Conservation (phyloP, 2,888 invertebrate species). For the Trichopoda pennipes region DNA sequence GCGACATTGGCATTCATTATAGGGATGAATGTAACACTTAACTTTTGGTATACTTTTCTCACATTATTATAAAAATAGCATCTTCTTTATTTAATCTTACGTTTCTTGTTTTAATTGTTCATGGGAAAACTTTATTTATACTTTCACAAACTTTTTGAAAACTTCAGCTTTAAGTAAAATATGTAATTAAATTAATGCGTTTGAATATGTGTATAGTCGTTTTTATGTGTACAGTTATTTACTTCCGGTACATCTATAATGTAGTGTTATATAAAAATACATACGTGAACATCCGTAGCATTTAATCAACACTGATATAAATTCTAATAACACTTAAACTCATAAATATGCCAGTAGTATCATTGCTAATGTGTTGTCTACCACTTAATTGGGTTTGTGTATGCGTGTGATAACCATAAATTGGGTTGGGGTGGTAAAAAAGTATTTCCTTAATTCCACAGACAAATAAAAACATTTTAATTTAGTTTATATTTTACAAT, state of each 20-base stretch:
- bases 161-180: too few species aligned
- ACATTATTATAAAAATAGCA: neutral
- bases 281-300: conserved; percentile 49
- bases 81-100: too few species aligned
- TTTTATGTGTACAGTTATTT: neutral
- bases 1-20: too few species aligned
- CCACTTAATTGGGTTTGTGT: neutral
- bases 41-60: conserved; percentile 1
- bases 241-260: conserved; percentile 50
- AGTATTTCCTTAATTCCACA: too few species aligned
- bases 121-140: conserved; percentile 59
- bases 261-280: conserved; percentile 32
- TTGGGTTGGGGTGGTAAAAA: neutral
- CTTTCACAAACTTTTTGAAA: conserved; percentile 31
- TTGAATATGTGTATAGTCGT: too few species aligned
- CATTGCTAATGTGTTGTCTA: conserved; percentile 24
- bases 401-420: neutral
- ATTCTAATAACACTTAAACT: conserved; percentile 65
- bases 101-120: conserved; percentile 10
- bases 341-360: conserved; percentile 67
- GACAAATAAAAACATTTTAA: too few species aligned
- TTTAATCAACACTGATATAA: conserved; percentile 66
- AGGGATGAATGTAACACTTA: too few species aligned
- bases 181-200: too few species aligned
- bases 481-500: too few species aligned